Percentiles rank a stretch among this genome's conserved stretches.
Evolutionary conservation across 2,797 vertebrate genomes (phyloP).

Genomic region (Aplochiton taeniatus): DNA sequence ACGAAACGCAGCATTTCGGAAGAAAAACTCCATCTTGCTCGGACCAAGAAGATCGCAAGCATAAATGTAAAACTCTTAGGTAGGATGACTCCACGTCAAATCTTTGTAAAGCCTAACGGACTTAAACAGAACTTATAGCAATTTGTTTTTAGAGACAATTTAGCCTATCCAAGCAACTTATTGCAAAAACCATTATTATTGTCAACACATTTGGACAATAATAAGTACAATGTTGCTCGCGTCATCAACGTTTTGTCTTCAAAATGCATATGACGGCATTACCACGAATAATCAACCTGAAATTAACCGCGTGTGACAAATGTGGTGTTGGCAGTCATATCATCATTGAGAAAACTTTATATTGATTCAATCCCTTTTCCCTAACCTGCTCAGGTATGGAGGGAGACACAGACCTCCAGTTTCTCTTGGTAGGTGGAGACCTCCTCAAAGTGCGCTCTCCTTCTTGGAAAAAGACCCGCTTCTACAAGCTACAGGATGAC

Average conservation of each 20-base stretch:
- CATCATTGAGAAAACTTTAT: background rate
- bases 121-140: background rate
- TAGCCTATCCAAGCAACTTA: too few species aligned
- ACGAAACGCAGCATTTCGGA: conserved; percentile 54
- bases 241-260: background rate
- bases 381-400: conserved; percentile 78
- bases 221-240: too few species aligned
- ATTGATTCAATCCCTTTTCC: background rate
- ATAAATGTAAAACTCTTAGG: conserved; percentile 64
- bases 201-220: too few species aligned
- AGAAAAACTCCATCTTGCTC: conserved; percentile 43
- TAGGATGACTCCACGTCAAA: conserved; percentile 38
- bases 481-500: conserved; percentile 91
- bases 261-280: background rate
- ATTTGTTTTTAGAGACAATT: too few species aligned
- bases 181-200: too few species aligned
- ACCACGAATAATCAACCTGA: too few species aligned
- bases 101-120: background rate
- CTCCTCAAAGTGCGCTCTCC: conserved; percentile 90
- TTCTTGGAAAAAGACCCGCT: conserved; percentile 88
- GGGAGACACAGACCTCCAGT: conserved; percentile 84
- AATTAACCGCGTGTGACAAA: too few species aligned
- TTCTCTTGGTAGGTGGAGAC: conserved; percentile 85
- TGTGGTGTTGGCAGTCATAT: too few species aligned
- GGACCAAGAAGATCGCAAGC: conserved; percentile 36